phyloP scores from a whole-genome alignment of 2,113 vertebrate species.

The Trochalopteron elliotii region DNA sequence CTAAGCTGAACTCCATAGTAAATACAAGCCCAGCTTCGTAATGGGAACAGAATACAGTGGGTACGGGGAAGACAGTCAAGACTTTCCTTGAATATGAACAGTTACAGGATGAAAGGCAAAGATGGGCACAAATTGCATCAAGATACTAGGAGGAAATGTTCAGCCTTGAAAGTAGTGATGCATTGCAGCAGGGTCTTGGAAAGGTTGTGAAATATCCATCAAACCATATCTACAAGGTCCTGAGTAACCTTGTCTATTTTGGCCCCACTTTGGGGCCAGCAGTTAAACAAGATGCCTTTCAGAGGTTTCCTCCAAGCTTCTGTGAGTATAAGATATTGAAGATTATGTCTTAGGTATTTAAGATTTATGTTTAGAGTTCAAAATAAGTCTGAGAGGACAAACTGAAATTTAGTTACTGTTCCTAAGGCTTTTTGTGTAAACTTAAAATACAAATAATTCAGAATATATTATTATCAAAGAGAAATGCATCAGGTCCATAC shows the following conservation, averaged over 20 bases:
- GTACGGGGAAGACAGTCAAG: not conserved
- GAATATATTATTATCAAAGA: not conserved
- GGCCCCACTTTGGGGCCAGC: not conserved
- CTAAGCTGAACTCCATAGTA: not conserved
- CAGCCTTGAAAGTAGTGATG: not conserved
- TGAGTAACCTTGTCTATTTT: not conserved
- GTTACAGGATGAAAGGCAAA: not conserved
- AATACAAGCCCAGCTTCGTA: not conserved
- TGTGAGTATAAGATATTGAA: not conserved
- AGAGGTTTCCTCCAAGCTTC: not conserved
- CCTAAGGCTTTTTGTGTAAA: not conserved
- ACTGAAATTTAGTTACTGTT: not conserved
- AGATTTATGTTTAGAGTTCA: not conserved
- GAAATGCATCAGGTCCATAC: not conserved
- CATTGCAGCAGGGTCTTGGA: not conserved
- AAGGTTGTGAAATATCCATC: not conserved
- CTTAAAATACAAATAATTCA: not conserved
- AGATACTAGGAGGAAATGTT: not conserved
- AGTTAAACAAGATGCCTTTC: not conserved
- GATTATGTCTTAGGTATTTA: not conserved
- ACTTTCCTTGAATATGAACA: not conserved
- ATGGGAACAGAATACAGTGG: not conserved
- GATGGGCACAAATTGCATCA: not conserved
- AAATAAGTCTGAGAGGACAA: not conserved
- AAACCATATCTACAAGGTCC: not conserved